A percentile compares a stretch with the other conserved stretches of the same genome.
Conservation (phyloP, 1,140 invertebrate species). For the Drosophila leontia region DNA sequence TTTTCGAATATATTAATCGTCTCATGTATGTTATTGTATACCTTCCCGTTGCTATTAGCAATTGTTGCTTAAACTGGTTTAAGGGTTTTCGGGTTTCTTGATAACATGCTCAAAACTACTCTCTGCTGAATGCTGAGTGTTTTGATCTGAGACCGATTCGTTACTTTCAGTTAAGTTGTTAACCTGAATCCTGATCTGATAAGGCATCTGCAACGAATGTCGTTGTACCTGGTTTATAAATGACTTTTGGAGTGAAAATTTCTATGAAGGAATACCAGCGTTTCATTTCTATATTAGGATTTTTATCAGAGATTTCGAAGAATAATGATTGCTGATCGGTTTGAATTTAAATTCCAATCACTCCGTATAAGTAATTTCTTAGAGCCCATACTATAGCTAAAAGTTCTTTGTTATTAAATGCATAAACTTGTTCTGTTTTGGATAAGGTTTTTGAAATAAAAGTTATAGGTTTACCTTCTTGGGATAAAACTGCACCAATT, state of each 20-base stretch:
- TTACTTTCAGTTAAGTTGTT: no score
- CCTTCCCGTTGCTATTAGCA: slow-evolving; percentile 6
- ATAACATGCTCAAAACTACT: no score
- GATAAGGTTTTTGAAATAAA: no score
- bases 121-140: no score
- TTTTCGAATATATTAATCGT: neutral
- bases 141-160: no score
- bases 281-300: slow-evolving; percentile 1
- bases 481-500: neutral
- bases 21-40: neutral
- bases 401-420: neutral
- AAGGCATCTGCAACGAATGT: no score
- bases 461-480: no score
- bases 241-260: no score
- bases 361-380: neutral
- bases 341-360: neutral
- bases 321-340: neutral
- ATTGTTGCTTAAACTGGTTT: slow-evolving; percentile 8
- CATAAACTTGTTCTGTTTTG: no score
- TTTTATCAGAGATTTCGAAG: neutral
- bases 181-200: no score
- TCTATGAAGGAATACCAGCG: neutral
- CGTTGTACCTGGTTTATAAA: no score
- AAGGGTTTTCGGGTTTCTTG: slow-evolving; percentile 2
- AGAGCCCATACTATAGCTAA: neutral